Conservation (phyloP, 2,888 invertebrate genomes). For the Polietes domitor region DNA sequence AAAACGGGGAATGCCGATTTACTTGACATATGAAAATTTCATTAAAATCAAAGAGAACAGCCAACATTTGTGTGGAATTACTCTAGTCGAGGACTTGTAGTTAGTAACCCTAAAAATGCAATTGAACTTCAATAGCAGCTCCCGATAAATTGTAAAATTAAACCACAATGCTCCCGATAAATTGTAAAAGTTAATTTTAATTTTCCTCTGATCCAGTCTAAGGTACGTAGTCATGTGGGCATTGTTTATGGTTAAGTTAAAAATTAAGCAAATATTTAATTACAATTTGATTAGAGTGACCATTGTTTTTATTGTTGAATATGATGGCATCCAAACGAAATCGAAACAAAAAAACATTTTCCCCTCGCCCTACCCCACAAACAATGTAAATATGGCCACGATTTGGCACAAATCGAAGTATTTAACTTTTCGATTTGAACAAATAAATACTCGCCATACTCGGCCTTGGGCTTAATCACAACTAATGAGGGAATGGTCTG, state of each 20-base stretch:
- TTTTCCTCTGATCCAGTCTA: no score
- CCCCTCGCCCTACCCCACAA: not conserved
- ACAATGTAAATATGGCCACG: not conserved
- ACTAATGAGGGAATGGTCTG: not conserved
- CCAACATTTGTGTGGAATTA: no score
- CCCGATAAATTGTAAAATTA: no score
- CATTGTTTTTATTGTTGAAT: not conserved
- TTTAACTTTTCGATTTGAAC: constrained; percentile 10
- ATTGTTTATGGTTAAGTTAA: constrained; percentile 52
- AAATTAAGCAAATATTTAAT: constrained; percentile 61
- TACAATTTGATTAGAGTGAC: constrained; percentile 24
- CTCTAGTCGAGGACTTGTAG: no score
- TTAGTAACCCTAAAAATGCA: no score
- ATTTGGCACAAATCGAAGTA: constrained; percentile 4
- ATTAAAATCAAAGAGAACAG: no score
- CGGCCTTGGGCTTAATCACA: no score
- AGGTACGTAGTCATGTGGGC: constrained; percentile 27
- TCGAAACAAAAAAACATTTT: not conserved
- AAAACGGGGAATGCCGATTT: no score
- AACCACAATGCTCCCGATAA: no score
- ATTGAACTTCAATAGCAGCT: no score
- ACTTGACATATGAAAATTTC: no score
- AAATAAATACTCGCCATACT: not conserved
- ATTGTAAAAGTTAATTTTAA: no score
- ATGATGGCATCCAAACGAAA: constrained; percentile 9